phyloP scores from a whole-genome alignment of 2,113 vertebrate species.

The Cricetomys ansorgei region DNA sequence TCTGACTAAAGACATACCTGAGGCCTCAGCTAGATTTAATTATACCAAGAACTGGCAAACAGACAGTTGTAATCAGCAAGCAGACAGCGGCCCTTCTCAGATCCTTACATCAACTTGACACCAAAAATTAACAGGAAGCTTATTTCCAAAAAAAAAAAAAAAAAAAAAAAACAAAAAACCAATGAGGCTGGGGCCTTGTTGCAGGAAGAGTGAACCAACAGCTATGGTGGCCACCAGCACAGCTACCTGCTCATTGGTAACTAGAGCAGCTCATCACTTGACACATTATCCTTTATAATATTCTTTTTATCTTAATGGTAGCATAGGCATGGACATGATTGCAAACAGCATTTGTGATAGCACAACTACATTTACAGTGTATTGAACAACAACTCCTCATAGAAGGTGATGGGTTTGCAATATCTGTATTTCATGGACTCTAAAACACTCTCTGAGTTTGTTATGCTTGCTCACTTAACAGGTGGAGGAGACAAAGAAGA shows the following conservation, averaged over 20 bases:
- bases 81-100: neutral
- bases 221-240: rapidly evolving
- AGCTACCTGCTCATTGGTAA: neutral
- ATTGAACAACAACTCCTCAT: neutral
- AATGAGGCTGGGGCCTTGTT: neutral
- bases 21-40: constrained; percentile 61
- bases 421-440: neutral
- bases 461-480: neutral
- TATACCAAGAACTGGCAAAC: neutral
- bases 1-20: constrained; percentile 50
- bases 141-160: neutral
- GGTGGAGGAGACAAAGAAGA: neutral
- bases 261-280: neutral
- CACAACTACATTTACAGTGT: neutral
- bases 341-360: neutral
- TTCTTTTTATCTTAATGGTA: neutral
- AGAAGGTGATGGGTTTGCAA: neutral
- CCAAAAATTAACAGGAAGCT: neutral
- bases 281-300: neutral
- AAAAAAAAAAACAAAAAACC: no score
- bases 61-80: neutral
- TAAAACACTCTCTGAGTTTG: neutral
- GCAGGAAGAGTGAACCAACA: neutral
- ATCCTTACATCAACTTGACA: neutral
- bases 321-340: neutral